A percentile compares a stretch with the other conserved stretches of the same genome.
Conservation (phyloP, 2,797 vertebrate genomes). For the Typhlichthys eigenmanni region DNA sequence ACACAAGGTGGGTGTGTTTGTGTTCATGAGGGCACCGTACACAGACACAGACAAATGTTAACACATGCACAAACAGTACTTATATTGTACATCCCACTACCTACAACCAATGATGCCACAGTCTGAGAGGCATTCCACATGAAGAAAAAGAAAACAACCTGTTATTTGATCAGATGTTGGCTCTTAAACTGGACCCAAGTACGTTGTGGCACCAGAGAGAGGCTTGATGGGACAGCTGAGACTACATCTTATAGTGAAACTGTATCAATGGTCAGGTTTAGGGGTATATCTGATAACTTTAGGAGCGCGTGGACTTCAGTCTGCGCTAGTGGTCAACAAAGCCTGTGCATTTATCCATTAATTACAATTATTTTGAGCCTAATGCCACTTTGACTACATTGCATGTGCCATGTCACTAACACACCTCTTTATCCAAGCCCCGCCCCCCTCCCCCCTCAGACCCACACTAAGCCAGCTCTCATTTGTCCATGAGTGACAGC, state of each 20-base stretch:
- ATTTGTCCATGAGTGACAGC: constrained; percentile 95
- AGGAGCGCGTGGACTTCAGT: neutral
- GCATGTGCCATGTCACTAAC: constrained; percentile 25
- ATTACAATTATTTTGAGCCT: neutral
- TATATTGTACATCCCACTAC: constrained; percentile 24
- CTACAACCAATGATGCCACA: constrained; percentile 1
- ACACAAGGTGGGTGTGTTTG: neutral
- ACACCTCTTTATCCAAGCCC: constrained; percentile 32
- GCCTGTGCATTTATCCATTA: neutral
- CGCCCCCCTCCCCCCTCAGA: constrained; percentile 12
- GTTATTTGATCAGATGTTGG: constrained; percentile 42
- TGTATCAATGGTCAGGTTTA: too few species aligned
- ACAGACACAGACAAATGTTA: constrained; percentile 21
- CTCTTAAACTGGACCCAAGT: constrained; percentile 73
- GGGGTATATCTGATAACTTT: too few species aligned
- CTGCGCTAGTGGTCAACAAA: neutral
- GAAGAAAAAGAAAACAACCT: constrained; percentile 21
- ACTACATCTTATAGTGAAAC: too few species aligned
- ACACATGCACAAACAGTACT: constrained; percentile 17
- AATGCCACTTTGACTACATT: neutral
- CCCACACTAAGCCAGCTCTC: constrained; percentile 34
- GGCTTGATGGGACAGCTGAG: neutral
- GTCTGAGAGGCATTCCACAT: constrained; percentile 40
- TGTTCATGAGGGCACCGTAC: neutral
- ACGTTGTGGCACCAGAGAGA: constrained; percentile 47